Evolutionary conservation across 2,113 vertebrate genomes (phyloP).

Genomic region (Catharus minimus): DNA sequence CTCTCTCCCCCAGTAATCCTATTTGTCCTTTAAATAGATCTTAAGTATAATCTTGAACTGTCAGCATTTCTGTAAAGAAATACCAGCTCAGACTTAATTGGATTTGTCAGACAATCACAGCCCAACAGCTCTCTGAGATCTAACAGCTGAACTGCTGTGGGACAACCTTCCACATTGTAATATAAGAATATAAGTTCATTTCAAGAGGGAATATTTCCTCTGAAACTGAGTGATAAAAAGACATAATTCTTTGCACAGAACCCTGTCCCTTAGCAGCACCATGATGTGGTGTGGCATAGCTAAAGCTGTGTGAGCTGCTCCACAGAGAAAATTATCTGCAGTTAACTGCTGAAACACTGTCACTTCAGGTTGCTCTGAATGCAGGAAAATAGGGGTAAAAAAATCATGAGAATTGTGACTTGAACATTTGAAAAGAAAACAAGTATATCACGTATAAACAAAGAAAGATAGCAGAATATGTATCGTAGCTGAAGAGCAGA

Average conservation of each 20-base stretch:
- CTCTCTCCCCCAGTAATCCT: constrained; percentile 8
- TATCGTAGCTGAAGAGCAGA: neutral
- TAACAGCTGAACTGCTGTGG: neutral
- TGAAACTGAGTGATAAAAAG: neutral
- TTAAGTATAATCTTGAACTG: constrained; percentile 17
- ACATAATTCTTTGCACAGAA: neutral
- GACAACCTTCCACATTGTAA: neutral
- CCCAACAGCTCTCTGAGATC: neutral
- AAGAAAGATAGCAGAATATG: neutral
- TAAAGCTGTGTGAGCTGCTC: neutral
- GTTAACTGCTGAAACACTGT: neutral
- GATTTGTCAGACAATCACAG: constrained; percentile 43
- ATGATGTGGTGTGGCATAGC: neutral
- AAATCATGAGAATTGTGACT: neutral
- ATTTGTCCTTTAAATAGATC: constrained; percentile 32
- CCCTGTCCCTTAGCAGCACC: neutral
- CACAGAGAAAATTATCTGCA: neutral
- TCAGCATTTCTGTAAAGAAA: constrained; percentile 56
- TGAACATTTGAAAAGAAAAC: neutral
- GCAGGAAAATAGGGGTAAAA: neutral
- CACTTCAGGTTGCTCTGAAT: neutral
- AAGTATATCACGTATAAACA: neutral
- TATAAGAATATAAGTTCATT: neutral
- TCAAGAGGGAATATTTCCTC: neutral
- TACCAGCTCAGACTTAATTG: constrained; percentile 35